Base-by-base conservation (phyloP, 2,797 vertebrate genomes). In the Arremon aurantiirostris region DNA sequence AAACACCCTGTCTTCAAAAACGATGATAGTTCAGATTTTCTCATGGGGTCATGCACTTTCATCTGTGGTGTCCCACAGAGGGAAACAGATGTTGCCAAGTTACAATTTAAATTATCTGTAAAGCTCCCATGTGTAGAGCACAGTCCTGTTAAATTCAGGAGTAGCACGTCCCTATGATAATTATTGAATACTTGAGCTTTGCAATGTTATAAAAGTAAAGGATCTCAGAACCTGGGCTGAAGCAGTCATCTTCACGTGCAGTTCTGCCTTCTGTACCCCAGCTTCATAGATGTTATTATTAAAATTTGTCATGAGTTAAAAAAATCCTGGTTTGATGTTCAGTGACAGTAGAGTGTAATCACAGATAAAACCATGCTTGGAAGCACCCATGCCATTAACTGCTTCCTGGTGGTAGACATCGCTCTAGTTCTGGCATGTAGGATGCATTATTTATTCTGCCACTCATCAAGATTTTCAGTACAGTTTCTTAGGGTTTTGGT, bases 51-150 rank as follows among this genome's bases (percentile, higher is more conserved):
- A 85, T 73, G 69, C 61, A 95, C 91, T 97, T 96, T 95, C 65
- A 89, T 95, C 82, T 94, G 61, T 89, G 88, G 75, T 83, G 91
- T 94, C 95, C 82, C 89, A 82, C 82, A 93, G 95, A 95, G 85
- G 83, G 82, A 93, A 96, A 91, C 93, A 97, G 95, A 96, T 95
- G 94, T 92, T 97, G 86, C 55, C 46, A 94, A 78, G 71, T 92
- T 89, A 57, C 55, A 94, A 8, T 94, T 89, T 85, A 95, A 91
- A 93, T 93, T 91, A 60, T 87, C 79, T 88, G 49, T 59, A 85
- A 91, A 86, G 49, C 61, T 94, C 78, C 53, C 72, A 91, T 5
- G 39, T 94, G 82, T 86, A 69, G 37, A 91, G 47, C 80, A 76
- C 64, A 65, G 44, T 81, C 30, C 34, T 77, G n/a, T 89, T 92